These are phyloP conservation scores for Steatocranus sp. DNA, from an alignment of 2,797 vertebrate species.

Conservation along the genomic window DNA sequence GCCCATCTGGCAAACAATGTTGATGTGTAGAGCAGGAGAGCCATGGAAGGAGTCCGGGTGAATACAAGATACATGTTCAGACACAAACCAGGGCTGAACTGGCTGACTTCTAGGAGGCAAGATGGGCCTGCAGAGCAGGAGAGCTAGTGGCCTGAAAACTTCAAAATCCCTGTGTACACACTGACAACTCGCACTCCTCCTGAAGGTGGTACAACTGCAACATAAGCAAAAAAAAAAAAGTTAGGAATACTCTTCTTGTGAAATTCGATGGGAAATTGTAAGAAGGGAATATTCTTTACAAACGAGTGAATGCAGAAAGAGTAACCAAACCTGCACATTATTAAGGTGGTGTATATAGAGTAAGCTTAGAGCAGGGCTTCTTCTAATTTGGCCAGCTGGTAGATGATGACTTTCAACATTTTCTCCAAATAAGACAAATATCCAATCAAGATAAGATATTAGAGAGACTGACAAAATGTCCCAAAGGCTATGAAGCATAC, in stretches of 20 bases:
- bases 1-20: conserved; percentile 80
- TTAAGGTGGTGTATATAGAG: not conserved
- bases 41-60: conserved; percentile 57
- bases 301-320: not conserved
- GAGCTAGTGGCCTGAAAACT: conserved; percentile 50
- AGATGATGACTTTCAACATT: not conserved
- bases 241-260: conserved; percentile 10
- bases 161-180: conserved; percentile 64
- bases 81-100: conserved; percentile 47
- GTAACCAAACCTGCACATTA: not conserved
- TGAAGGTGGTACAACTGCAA: conserved; percentile 49
- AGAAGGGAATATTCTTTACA: not conserved
- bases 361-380: not conserved
- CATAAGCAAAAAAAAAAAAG: conserved; percentile 38
- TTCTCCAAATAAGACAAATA: not conserved
- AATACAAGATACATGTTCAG: conserved; percentile 72
- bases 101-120: conserved; percentile 19
- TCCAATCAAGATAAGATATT: not conserved
- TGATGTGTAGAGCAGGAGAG: conserved; percentile 72
- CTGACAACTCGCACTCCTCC: conserved; percentile 48
- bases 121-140: conserved; percentile 36
- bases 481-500: not conserved
- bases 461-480: conserved; percentile 1
- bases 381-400: not conserved
- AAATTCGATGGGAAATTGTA: not conserved